Conservation (phyloP, 2,888 invertebrate species). For the Seira sanloemensis region DNA sequence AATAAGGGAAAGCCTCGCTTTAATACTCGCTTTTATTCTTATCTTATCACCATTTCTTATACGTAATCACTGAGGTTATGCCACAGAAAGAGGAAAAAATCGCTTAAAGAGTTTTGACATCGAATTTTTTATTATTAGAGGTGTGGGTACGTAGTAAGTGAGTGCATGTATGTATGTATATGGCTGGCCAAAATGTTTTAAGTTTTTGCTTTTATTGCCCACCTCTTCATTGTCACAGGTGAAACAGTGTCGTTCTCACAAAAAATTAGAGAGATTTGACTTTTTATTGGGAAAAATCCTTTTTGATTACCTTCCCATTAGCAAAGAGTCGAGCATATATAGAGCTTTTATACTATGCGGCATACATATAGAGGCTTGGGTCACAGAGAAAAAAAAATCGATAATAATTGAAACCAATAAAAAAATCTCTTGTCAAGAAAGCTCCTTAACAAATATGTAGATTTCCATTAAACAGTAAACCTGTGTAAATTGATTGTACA, state of each 20-base stretch:
- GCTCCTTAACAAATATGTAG: background rate
- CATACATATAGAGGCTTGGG: background rate
- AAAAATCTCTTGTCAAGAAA: background rate
- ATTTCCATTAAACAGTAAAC: background rate
- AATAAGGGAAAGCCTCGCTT: constrained; percentile 30
- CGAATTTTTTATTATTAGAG: background rate
- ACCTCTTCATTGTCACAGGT: background rate
- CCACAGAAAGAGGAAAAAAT: constrained; percentile 14
- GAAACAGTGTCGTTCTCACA: background rate
- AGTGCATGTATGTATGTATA: too few relatives aligned
- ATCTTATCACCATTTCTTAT: constrained; percentile 28
- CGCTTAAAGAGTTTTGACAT: constrained; percentile 12
- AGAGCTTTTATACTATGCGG: background rate
- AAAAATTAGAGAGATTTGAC: background rate
- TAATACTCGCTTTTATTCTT: constrained; percentile 16
- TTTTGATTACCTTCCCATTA: background rate
- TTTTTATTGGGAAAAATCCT: background rate
- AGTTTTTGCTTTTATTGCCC: background rate
- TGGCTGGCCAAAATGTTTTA: background rate
- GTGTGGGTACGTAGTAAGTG: background rate
- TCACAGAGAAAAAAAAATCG: constrained; percentile 34
- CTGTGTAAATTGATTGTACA: background rate
- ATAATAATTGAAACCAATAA: constrained; percentile 16
- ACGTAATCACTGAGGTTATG: constrained; percentile 21
- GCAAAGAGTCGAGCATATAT: background rate